phyloP scores from a whole-genome alignment of 53 echinoderm and acorn worm species.

The Actinopyga echinites region DNA sequence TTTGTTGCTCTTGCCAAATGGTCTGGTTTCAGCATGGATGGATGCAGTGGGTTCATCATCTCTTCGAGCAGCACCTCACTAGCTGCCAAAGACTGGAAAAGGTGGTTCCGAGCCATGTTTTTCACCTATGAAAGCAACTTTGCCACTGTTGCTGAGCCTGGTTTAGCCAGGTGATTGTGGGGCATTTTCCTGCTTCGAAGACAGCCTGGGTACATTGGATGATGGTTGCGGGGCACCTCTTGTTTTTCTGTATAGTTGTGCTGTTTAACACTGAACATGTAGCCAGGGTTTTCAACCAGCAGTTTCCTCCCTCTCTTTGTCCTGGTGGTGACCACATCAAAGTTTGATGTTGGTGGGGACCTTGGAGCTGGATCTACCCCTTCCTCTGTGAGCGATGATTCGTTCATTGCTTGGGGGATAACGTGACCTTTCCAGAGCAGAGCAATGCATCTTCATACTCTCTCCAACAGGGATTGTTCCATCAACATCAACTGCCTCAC shows the following conservation, averaged over 20 bases:
- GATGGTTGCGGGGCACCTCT: constrained; percentile 19
- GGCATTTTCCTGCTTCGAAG: not conserved
- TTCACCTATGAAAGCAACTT: not conserved
- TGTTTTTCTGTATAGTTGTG: not conserved
- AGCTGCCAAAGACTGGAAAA: constrained; percentile 27
- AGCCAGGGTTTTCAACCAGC: not conserved
- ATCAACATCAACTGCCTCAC: too few relatives aligned
- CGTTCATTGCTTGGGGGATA: not conserved
- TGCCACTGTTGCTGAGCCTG: not conserved
- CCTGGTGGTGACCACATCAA: not conserved
- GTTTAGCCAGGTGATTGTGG: not conserved
- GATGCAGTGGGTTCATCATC: not conserved
- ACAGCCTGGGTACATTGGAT: not conserved
- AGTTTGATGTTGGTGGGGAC: not conserved
- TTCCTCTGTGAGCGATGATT: not conserved
- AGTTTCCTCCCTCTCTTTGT: not conserved
- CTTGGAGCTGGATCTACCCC: not conserved
- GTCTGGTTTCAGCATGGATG: not conserved
- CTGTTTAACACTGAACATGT: not conserved
- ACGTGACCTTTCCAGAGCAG: not conserved
- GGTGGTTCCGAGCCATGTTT: not conserved
- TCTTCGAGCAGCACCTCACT: not conserved
- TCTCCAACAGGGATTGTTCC: too few relatives aligned
- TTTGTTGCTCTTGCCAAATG: constrained; percentile 47
- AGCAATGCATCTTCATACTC: too few relatives aligned